phyloP scores from a whole-genome alignment of 2,797 vertebrate genomes.

The Falco peregrinus region DNA sequence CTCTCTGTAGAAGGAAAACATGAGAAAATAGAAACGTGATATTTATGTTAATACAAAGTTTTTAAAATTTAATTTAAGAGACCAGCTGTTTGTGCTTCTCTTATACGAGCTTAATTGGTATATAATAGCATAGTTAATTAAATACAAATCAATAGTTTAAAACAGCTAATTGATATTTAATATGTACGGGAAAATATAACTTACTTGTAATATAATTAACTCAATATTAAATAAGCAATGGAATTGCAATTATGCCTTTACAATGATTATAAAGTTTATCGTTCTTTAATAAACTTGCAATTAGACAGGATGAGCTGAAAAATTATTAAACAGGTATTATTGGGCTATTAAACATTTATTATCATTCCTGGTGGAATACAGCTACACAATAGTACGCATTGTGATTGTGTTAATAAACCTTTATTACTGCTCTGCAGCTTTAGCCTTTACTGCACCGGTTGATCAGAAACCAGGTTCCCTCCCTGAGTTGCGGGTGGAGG shows the following conservation, averaged over 20 bases:
- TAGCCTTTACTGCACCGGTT: neutral
- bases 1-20: neutral
- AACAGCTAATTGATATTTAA: slow-evolving; percentile 83
- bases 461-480: neutral
- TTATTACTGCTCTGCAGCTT: slow-evolving; percentile 14
- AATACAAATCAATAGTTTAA: slow-evolving; percentile 83
- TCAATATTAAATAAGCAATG: slow-evolving; percentile 78
- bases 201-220: slow-evolving; percentile 76
- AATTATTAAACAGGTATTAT: slow-evolving; percentile 79
- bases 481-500: neutral
- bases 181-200: slow-evolving; percentile 75
- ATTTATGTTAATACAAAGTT: slow-evolving; percentile 62
- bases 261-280: slow-evolving; percentile 76
- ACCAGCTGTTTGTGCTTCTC: slow-evolving; percentile 76
- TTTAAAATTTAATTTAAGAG: slow-evolving; percentile 70
- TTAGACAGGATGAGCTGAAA: slow-evolving; percentile 71
- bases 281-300: slow-evolving; percentile 79
- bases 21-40: slow-evolving; percentile 11
- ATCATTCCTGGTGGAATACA: slow-evolving; percentile 67
- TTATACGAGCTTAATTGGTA: slow-evolving; percentile 80
- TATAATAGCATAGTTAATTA: slow-evolving; percentile 83
- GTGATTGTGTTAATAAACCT: slow-evolving; percentile 49
- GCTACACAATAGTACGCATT: slow-evolving; percentile 2
- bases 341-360: slow-evolving; percentile 76
- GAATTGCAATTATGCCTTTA: slow-evolving; percentile 75